phyloP scores from a whole-genome alignment of 2,113 vertebrate species.

The Oreochromis aureus region DNA sequence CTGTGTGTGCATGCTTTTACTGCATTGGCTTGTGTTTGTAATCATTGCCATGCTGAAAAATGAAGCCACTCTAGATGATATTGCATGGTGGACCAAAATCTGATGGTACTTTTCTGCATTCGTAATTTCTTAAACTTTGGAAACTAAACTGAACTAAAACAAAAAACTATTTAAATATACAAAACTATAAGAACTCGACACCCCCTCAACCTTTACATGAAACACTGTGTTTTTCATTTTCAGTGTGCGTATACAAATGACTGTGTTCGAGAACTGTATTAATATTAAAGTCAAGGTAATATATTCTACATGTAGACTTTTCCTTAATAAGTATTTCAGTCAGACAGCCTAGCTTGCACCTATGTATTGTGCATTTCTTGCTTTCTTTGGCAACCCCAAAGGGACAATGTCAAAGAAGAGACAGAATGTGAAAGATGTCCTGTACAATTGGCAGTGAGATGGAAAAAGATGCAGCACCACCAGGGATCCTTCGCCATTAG shows the following conservation, averaged over 20 bases:
- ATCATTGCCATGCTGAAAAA: neutral
- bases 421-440: constrained; percentile 53
- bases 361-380: constrained; percentile 19
- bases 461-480: constrained; percentile 57
- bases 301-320: neutral
- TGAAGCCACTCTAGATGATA: neutral
- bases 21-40: neutral
- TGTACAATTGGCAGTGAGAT: constrained; percentile 62
- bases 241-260: neutral
- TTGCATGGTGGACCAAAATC: neutral
- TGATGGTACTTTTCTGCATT: neutral
- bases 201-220: neutral
- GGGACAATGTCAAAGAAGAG: constrained; percentile 55
- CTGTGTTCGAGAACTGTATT: neutral
- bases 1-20: neutral
- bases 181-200: neutral
- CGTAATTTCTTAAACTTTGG: neutral
- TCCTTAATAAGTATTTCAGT: constrained; percentile 7
- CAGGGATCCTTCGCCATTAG: constrained; percentile 56
- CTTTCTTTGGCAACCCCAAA: constrained; percentile 31
- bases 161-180: neutral
- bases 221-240: constrained; percentile 5
- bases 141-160: neutral
- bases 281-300: neutral
- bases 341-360: neutral